phyloP scores from a whole-genome alignment of 2,797 vertebrate genomes.

The Myripristis jacobus region DNA sequence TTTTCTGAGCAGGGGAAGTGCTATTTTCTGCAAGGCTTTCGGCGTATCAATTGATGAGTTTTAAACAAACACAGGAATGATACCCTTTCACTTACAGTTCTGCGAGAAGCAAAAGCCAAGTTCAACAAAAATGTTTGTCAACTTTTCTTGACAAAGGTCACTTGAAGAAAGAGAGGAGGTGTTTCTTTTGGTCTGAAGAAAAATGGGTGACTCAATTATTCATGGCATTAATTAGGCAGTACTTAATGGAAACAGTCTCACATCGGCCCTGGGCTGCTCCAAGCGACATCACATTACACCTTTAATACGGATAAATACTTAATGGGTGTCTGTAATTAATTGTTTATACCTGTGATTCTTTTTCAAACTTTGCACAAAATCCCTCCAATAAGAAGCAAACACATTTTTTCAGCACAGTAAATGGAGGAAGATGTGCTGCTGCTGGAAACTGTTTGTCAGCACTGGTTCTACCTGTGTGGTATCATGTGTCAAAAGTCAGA shows the following conservation, averaged over 20 bases:
- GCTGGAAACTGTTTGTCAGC: constrained; percentile 6
- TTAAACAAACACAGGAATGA: constrained; percentile 6
- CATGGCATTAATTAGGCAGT: constrained; percentile 78
- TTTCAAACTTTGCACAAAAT: constrained; percentile 71
- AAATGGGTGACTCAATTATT: constrained; percentile 81
- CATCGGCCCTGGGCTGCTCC: constrained; percentile 71
- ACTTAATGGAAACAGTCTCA: constrained; percentile 83
- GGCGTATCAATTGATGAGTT: neutral
- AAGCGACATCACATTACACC: constrained; percentile 82
- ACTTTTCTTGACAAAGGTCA: constrained; percentile 75
- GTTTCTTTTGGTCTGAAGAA: constrained; percentile 74
- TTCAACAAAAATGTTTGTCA: constrained; percentile 62
- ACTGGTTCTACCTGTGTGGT: neutral
- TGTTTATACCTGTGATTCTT: constrained; percentile 80
- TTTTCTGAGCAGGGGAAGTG: constrained; percentile 20
- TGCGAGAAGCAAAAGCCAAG: constrained; percentile 48
- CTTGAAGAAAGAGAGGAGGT: constrained; percentile 58
- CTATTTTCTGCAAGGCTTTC: constrained; percentile 5
- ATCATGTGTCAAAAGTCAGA: constrained; percentile 1
- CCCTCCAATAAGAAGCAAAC: constrained; percentile 34
- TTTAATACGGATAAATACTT: constrained; percentile 84
- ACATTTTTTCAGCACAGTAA: constrained; percentile 36
- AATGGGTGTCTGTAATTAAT: constrained; percentile 79
- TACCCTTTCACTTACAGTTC: constrained; percentile 1
- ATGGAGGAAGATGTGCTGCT: neutral